Base-by-base conservation (phyloP, 1,140 invertebrate species). In the Caenorhabditis tropicalis region DNA sequence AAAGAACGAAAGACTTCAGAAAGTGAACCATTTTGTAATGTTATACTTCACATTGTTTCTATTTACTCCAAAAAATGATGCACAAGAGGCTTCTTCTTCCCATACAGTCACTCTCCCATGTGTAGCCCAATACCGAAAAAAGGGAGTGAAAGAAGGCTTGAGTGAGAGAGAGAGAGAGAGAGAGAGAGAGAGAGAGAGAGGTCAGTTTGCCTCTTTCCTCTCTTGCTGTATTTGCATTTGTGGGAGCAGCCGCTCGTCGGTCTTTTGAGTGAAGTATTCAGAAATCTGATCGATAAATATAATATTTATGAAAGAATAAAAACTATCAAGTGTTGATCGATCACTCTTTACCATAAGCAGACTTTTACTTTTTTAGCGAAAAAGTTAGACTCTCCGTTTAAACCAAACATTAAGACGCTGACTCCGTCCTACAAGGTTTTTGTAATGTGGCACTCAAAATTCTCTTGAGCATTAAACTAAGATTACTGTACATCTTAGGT, bases 271-370 rank as follows among this genome's bases (percentile, higher is more conserved):
- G 65, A 74, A 74, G 65, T 74, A 74, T 74, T 74, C 65, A 74
- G 65, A 74, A 74, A 74, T 74, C 65, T 74, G 65, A 74, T 74
- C 65, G n/a, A 74, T 74, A 74, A 74, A 74, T 74, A 74, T 74
- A 43, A 74, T 74, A 24, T 39, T 74, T 43, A 70, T 70, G 39
- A 70, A 70, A 36, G 60, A n/a, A 27, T 27, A 43, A 43, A 74
- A 74, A 43, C 65, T 56, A 56, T 56, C 53, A 10, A 43, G 33
- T 46, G 31, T 36, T 12, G 27, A 24, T 46, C n/a, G 21, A 43
- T 43, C 36, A 7, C 10, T 46, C 43, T 12, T 36, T 31, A 70
- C n/a, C 60, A 70, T 33, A 70, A 39, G 19, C 19, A n/a, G 15
- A 36, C 2, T 33, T n/a, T n/a, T 6, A 27, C 4, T 10, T 24